These are phyloP conservation scores for Parapristionchus giblindavisi DNA, from an alignment of 2,888 invertebrate genomes.

Conservation along the genomic window DNA sequence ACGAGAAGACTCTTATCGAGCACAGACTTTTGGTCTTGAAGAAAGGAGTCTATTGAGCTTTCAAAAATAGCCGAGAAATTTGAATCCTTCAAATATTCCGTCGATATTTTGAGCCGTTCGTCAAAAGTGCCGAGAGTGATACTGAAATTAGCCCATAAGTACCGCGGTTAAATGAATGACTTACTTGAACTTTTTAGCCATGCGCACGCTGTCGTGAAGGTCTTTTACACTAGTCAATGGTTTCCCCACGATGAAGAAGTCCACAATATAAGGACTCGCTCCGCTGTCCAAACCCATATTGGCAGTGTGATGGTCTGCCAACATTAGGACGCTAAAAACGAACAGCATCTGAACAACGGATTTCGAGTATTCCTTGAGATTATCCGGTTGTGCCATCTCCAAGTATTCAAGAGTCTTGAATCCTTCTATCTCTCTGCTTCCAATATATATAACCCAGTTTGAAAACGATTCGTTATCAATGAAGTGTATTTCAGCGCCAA, in stretches of 20 bases:
- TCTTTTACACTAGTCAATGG: neutral
- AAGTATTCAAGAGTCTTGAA: neutral
- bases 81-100: conserved; percentile 40
- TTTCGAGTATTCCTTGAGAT: neutral
- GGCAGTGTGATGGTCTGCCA: neutral
- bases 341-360: neutral
- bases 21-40: conserved; percentile 39
- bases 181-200: neutral
- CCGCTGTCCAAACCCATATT: neutral
- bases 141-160: conserved; percentile 42
- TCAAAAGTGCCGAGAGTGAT: conserved; percentile 41
- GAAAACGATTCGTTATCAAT: neutral
- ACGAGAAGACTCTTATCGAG: conserved; percentile 36
- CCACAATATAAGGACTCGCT: neutral
- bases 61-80: conserved; percentile 41
- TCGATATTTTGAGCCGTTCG: conserved; percentile 42
- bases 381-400: neutral
- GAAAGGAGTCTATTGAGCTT: conserved; percentile 36
- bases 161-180: conserved; percentile 8
- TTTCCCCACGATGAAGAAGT: neutral
- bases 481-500: neutral
- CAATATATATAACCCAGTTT: neutral
- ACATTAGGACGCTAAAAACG: neutral
- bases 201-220: neutral
- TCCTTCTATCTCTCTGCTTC: neutral